These are phyloP conservation scores for Eptesicus fuscus DNA, from an alignment of 2,113 vertebrate genomes.

Conservation along the genomic window DNA sequence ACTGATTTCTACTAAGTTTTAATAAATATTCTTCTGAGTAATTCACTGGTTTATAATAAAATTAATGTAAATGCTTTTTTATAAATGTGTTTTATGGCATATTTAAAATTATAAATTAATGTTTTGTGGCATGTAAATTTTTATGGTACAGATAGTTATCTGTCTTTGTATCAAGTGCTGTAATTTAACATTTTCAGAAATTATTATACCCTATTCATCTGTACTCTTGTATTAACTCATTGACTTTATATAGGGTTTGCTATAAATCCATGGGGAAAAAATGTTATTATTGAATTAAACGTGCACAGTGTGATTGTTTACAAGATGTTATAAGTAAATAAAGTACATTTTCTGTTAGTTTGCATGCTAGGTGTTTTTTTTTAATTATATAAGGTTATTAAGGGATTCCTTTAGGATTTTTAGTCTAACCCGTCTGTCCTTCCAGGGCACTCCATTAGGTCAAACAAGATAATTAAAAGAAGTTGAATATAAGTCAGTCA, in stretches of 20 bases:
- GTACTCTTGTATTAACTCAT: constrained; percentile 18
- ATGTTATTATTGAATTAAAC: constrained; percentile 52
- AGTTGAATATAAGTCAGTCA: not conserved
- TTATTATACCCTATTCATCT: not conserved
- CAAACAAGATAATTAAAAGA: constrained; percentile 2
- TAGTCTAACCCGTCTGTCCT: not conserved
- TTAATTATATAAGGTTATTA: not conserved
- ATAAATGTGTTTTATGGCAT: constrained; percentile 69
- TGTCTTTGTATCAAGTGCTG: constrained; percentile 63
- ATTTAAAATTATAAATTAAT: constrained; percentile 70
- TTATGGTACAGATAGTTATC: constrained; percentile 65
- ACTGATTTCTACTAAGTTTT: constrained; percentile 73
- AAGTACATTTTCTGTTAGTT: constrained; percentile 47
- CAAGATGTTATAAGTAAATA: constrained; percentile 61
- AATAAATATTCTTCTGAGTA: constrained; percentile 60
- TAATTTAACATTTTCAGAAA: constrained; percentile 42
- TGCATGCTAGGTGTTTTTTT: not conserved
- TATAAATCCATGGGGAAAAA: not conserved
- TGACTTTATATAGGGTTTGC: constrained; percentile 62
- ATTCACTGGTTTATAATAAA: constrained; percentile 68
- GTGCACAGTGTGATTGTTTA: constrained; percentile 69
- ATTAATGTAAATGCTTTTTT: constrained; percentile 48
- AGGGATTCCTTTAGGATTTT: constrained; percentile 14
- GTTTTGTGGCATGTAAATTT: constrained; percentile 57
- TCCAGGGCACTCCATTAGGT: not conserved